Evolutionary conservation across 2,888 invertebrate species (phyloP), one percentile per base, ranked within the genome.

Genomic region (Plagodis pulveraria): DNA sequence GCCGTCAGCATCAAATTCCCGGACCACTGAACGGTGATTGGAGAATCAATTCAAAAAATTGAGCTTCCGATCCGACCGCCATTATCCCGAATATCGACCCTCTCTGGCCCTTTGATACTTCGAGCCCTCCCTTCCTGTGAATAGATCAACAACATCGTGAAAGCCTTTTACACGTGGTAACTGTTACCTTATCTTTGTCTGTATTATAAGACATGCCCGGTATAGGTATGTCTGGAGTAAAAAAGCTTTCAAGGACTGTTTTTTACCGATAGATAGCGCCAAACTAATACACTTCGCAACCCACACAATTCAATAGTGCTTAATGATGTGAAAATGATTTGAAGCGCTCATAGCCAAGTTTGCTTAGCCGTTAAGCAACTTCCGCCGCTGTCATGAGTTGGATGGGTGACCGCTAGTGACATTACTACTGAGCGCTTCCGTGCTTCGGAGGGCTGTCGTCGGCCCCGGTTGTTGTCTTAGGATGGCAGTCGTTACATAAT

Each of bases 91-190:
- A 45, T 52, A 45, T 52, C 40, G 40, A 40, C 10, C 10, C 40
- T 40, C 10, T 40, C 32, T 11, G 43, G 51, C 41, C 42, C 54
- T 54, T 54, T 48, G 48, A 54, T 54, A 35, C 47, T 53, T 53
- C 46, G 34, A 42, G 35, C 42, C 45, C 35, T 46, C 10, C 54
- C 35, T 6, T n/a, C n/a, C 32, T 7, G 44, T 42, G 40, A 47
- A 53, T 47, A 46, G 46, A 53, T 41, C 47, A 53, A 52, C 38
- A 45, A 52, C 45, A 22, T 33, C 35, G 47, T 44, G 22, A 52
- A 53, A 7, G 35, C 35, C 41, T 48, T 54, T 54, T 44, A 10
- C 43, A 46, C 32, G 5, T 2, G 5, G 9, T 40, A 40, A 8
- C 40, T 10, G 10, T 10, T 40, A 40, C 10, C 10, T 40, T 10